Evolutionary conservation across 2,113 vertebrate genomes (phyloP).

Genomic region (Syrrhaptes paradoxus): DNA sequence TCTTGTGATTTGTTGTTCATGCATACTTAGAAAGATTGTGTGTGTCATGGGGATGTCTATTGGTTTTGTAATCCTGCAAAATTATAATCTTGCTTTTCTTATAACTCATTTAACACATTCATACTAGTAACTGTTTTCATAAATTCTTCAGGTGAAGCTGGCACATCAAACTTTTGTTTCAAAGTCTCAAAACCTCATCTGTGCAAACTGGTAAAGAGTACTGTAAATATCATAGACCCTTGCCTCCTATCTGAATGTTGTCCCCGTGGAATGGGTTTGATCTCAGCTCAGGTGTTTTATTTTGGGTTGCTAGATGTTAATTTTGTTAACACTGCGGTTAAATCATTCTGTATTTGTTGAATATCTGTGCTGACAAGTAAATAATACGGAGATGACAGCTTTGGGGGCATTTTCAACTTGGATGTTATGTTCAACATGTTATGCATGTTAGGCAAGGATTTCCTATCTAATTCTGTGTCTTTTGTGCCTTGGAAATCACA

Average conservation of each 20-base stretch:
- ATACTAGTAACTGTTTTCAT: neutral
- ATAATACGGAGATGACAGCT: neutral
- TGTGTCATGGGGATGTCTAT: neutral
- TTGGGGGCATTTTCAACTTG: neutral
- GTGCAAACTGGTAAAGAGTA: neutral
- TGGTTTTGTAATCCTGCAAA: neutral
- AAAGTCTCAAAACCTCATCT: neutral
- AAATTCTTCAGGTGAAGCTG: neutral
- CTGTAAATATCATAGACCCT: neutral
- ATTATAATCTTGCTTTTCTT: neutral
- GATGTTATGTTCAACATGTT: neutral
- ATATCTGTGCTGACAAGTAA: neutral
- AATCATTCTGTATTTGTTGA: neutral
- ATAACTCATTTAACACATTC: neutral
- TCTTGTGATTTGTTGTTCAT: neutral
- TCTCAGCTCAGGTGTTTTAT: neutral
- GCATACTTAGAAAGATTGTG: neutral
- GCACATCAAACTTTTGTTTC: neutral
- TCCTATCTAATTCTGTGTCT: neutral
- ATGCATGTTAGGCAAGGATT: neutral
- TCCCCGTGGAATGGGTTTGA: neutral
- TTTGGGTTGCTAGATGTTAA: neutral
- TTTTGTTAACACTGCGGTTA: neutral
- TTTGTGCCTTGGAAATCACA: neutral
- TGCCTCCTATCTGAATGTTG: neutral